phyloP scores from a whole-genome alignment of 1,140 invertebrate genomes.

The Drosophila takahashii region DNA sequence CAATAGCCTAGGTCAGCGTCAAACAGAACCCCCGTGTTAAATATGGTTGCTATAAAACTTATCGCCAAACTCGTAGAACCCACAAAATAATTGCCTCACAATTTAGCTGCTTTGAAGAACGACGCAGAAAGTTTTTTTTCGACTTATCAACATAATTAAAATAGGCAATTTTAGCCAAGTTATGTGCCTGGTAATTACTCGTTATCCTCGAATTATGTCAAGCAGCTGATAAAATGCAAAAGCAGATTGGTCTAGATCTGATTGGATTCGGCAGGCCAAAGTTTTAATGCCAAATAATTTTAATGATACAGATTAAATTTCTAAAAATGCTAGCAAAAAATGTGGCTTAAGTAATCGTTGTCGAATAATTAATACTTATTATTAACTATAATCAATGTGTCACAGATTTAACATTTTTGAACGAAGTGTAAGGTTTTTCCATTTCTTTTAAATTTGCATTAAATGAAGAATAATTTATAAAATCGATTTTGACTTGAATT shows the following conservation, averaged over 20 bases:
- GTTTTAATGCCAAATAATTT: neutral
- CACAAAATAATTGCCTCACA: conserved; percentile 29
- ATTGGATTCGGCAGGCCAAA: neutral
- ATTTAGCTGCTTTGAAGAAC: conserved; percentile 9
- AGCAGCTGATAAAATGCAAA: conserved; percentile 17
- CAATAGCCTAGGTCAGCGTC: conserved; percentile 69
- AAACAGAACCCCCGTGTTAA: conserved; percentile 19
- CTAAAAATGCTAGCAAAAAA: no score
- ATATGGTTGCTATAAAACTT: conserved; percentile 15
- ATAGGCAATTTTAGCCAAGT: conserved; percentile 2
- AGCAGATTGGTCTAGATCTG: conserved; percentile 12
- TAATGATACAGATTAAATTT: no score
- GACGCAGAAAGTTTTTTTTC: conserved; percentile 13
- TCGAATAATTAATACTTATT: no score
- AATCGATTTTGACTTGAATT: no score
- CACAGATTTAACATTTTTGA: no score
- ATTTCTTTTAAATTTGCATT: no score
- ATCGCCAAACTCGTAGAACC: conserved; percentile 18
- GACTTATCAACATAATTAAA: conserved; percentile 18
- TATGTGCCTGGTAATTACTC: neutral
- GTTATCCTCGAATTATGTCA: conserved; percentile 32
- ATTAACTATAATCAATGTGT: no score
- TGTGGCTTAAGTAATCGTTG: no score
- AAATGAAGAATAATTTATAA: no score
- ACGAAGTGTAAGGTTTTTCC: no score